phyloP scores from a whole-genome alignment of 2,888 invertebrate species.

The Temnothorax ravouxi region DNA sequence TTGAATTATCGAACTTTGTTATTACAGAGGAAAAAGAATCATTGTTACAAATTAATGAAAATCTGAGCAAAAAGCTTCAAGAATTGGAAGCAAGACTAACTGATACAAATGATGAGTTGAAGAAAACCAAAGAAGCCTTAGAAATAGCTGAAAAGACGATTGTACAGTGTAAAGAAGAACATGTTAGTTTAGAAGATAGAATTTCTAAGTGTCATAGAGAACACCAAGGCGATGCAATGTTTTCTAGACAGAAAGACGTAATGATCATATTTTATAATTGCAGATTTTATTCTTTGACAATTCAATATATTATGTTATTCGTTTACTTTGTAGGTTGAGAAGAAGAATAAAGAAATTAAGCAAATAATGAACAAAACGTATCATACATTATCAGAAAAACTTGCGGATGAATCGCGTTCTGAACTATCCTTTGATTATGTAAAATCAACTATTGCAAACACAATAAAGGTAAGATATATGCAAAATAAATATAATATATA shows the following conservation, averaged over 20 bases:
- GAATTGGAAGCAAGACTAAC: conserved; percentile 69
- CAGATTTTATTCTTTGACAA: conserved; percentile 3
- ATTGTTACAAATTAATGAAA: conserved; percentile 67
- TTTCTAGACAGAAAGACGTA: conserved; percentile 56
- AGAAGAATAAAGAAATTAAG: conserved; percentile 79
- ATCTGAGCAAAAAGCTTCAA: conserved; percentile 70
- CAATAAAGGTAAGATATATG: conserved; percentile 76
- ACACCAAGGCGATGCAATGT: conserved; percentile 13
- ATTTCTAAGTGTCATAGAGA: conserved; percentile 56
- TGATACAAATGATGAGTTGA: conserved; percentile 64
- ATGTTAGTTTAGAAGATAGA: conserved; percentile 67
- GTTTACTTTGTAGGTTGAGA: conserved; percentile 68
- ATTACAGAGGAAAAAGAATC: conserved; percentile 69
- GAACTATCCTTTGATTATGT: conserved; percentile 71
- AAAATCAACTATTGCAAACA: conserved; percentile 76
- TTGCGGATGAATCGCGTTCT: conserved; percentile 77
- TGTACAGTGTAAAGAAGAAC: conserved; percentile 70
- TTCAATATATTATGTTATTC: conserved; percentile 3
- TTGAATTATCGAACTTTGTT: not conserved
- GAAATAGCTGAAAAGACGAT: conserved; percentile 63
- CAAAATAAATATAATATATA: conserved; percentile 17
- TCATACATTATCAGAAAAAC: conserved; percentile 75
- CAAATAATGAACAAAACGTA: conserved; percentile 81
- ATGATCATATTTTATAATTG: conserved; percentile 24
- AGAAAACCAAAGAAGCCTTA: conserved; percentile 66